These are phyloP conservation scores for Syrmaticus mikado DNA, from an alignment of 2,113 vertebrate species.

Conservation along the genomic window DNA sequence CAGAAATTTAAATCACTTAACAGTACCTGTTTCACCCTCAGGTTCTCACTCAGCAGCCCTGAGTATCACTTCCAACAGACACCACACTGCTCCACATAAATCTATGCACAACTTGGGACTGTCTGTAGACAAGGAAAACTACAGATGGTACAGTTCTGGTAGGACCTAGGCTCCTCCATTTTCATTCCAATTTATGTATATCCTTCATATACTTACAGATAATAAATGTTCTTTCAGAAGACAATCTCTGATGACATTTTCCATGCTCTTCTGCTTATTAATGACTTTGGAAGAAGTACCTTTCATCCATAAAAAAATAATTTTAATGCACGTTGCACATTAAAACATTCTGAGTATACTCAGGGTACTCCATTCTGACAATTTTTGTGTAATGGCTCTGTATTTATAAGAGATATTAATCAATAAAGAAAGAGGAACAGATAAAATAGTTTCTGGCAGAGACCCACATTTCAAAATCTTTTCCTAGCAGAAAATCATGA, in stretches of 20 bases:
- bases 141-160: background rate
- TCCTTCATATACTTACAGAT: background rate
- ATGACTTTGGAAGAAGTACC: background rate
- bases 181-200: background rate
- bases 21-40: background rate
- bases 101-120: background rate
- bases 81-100: background rate
- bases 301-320: background rate
- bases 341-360: background rate
- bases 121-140: background rate
- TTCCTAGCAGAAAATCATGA: background rate
- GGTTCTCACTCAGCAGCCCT: background rate
- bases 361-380: background rate
- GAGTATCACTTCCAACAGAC: background rate
- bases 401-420: background rate
- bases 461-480: background rate
- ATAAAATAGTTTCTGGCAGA: background rate
- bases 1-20: slow-evolving; percentile 27
- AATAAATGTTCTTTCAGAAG: background rate
- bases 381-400: background rate
- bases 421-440: background rate
- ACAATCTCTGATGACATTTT: background rate
- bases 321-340: background rate
- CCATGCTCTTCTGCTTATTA: background rate
- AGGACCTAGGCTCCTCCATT: background rate